Conservation (phyloP, 2,888 invertebrate species). For the Tethea ocularis region DNA sequence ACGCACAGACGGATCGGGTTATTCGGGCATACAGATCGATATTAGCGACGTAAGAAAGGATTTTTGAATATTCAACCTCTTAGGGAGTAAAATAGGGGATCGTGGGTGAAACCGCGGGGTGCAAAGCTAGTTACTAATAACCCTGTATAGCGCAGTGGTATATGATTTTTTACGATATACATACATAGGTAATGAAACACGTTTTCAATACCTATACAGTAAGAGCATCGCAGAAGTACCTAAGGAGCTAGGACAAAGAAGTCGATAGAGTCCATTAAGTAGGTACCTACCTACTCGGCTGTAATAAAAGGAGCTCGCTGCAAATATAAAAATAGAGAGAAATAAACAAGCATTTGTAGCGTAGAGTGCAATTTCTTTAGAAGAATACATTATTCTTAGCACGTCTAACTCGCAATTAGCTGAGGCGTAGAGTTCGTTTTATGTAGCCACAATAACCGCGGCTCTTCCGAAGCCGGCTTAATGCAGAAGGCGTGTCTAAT, state of each 20-base stretch:
- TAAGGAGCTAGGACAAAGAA: not conserved
- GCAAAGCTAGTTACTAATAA: too few species aligned
- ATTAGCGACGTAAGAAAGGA: too few species aligned
- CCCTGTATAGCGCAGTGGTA: too few species aligned
- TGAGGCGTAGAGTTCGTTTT: slow-evolving; percentile 39
- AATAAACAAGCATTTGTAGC: slow-evolving; percentile 27
- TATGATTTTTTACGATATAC: too few species aligned
- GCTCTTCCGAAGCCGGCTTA: slow-evolving; percentile 44
- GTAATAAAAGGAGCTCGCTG: slow-evolving; percentile 6
- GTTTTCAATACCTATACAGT: not conserved
- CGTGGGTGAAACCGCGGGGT: too few species aligned
- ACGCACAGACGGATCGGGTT: too few species aligned
- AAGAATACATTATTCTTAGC: slow-evolving; percentile 58
- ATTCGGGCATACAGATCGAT: too few species aligned
- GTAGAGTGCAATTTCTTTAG: slow-evolving; percentile 34
- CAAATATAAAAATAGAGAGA: slow-evolving; percentile 17
- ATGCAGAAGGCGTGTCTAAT: slow-evolving; percentile 65
- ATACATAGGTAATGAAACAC: too few species aligned
- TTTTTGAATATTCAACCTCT: too few species aligned
- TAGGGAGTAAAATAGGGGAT: too few species aligned
- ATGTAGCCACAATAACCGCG: slow-evolving; percentile 52
- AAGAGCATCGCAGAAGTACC: not conserved
- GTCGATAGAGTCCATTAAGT: not conserved
- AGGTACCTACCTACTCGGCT: slow-evolving; percentile 7
- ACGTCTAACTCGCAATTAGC: slow-evolving; percentile 52